These are phyloP conservation scores for Galaxias olidus DNA, from an alignment of 2,797 vertebrate species.

Conservation along the genomic window DNA sequence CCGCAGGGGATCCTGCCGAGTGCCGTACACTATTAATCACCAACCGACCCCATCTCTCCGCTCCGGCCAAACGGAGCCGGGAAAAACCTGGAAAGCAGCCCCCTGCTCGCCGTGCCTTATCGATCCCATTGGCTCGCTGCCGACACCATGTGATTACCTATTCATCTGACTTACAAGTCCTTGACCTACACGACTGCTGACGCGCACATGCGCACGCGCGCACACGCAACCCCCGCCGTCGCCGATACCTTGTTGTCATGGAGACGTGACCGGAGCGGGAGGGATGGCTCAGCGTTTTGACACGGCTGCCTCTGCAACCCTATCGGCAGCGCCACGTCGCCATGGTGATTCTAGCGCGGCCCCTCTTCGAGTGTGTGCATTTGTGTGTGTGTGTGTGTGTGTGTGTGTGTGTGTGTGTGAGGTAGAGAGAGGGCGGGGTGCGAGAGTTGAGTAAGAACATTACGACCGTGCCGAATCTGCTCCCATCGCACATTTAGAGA, in stretches of 20 bases:
- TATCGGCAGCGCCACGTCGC: constrained; percentile 7
- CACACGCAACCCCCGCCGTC: neutral
- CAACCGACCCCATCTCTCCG: constrained; percentile 18
- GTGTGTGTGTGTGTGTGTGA: too few relatives aligned
- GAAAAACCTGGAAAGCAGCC: too few relatives aligned
- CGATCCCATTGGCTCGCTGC: too few relatives aligned
- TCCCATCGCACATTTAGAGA: too few relatives aligned
- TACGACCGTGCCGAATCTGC: neutral
- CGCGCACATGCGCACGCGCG: neutral
- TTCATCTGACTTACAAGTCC: too few relatives aligned
- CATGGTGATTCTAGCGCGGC: constrained; percentile 3
- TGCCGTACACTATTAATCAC: constrained; percentile 50
- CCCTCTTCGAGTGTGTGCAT: neutral
- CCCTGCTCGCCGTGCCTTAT: too few relatives aligned
- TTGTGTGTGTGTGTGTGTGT: neutral
- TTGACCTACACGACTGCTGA: neutral
- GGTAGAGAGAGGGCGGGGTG: neutral
- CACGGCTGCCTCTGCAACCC: neutral
- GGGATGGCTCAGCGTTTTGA: neutral
- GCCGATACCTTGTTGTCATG: neutral
- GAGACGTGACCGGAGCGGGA: neutral
- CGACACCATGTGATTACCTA: too few relatives aligned
- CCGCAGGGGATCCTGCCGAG: constrained; percentile 28
- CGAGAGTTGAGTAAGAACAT: neutral
- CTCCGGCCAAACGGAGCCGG: too few relatives aligned